Percentiles rank a stretch among this genome's conserved stretches.
Evolutionary conservation across 2,113 vertebrate species (phyloP).

Genomic region (Trematocara nigrifrons): DNA sequence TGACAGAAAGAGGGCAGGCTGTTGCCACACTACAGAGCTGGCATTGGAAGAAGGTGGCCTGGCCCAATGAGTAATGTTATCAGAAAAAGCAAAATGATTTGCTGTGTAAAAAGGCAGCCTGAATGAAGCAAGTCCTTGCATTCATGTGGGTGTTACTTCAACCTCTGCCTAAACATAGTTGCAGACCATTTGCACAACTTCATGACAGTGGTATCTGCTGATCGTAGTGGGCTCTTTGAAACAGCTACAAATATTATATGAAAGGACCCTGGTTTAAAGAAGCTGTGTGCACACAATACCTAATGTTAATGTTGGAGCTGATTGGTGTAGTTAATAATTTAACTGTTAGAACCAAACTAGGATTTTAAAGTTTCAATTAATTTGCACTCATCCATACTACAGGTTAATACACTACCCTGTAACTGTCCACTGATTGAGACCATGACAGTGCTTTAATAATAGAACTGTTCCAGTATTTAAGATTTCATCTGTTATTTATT

Average conservation of each 20-base stretch:
- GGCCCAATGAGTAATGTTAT: not conserved
- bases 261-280: not conserved
- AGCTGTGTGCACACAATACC: not conserved
- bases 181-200: not conserved
- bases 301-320: not conserved
- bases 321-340: not conserved
- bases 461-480: not conserved
- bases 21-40: not conserved
- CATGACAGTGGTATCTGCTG: not conserved
- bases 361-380: not conserved
- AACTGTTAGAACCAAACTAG: not conserved
- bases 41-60: not conserved
- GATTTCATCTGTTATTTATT: not conserved
- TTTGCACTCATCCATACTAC: not conserved
- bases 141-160: not conserved
- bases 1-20: not conserved
- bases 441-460: not conserved
- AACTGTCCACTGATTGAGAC: not conserved
- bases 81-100: not conserved
- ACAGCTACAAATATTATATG: not conserved
- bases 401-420: not conserved
- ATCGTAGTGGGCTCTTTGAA: not conserved
- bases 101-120: not conserved
- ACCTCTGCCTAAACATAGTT: not conserved
- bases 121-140: not conserved